These are phyloP conservation scores for Rhopalosiphum maidis DNA, from an alignment of 1,140 invertebrate species.

Conservation along the genomic window DNA sequence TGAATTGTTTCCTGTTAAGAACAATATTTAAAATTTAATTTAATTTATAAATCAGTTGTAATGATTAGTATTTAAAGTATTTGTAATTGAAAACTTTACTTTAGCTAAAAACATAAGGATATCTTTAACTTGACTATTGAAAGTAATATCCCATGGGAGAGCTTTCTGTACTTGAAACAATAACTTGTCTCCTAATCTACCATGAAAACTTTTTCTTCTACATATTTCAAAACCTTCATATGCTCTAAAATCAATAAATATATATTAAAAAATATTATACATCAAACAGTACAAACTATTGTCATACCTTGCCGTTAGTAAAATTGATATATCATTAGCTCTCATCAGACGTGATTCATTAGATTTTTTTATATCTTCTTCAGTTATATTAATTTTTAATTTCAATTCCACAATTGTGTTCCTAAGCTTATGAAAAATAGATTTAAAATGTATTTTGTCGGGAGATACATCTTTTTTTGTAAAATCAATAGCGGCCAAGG, in stretches of 20 bases:
- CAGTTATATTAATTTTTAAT: neutral
- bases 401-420: neutral
- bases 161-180: neutral
- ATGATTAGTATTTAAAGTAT: neutral
- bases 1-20: neutral
- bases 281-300: neutral
- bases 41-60: neutral
- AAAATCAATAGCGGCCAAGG: neutral
- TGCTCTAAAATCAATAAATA: neutral
- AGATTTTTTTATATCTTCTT: constrained; percentile 23
- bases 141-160: neutral
- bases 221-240: neutral
- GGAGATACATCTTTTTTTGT: neutral
- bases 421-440: neutral
- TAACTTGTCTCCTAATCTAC: neutral
- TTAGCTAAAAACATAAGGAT: neutral
- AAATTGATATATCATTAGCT: constrained; percentile 12
- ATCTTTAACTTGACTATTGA: neutral
- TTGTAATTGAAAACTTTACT: neutral
- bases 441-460: neutral
- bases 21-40: neutral
- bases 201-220: constrained; percentile 11
- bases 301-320: neutral
- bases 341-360: neutral
- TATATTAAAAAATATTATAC: neutral